Base-by-base conservation (phyloP, 2,113 vertebrate species). In the Strix aluco region DNA sequence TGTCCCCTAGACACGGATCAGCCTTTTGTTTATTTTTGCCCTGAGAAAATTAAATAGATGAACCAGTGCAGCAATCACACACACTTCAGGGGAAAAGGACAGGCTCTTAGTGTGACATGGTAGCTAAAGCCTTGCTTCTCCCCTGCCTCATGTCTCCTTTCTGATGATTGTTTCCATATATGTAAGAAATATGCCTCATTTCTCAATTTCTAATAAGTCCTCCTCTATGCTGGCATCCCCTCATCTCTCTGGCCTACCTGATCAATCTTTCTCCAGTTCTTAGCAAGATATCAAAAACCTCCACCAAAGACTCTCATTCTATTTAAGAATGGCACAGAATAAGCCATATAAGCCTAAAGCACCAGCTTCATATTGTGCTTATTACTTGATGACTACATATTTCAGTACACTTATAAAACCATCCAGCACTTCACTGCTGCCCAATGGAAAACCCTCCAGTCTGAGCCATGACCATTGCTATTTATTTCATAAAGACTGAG, bases 21-120 rank as follows among this genome's bases (percentile, higher is more conserved):
- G 86, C 57, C 52, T 90, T 93, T 92, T 91, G 65, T 58, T 89
- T 85, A 54, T 72, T 29, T 67, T 87, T 62, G 16, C 70, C 51
- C 49, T 13, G 70, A 91, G 51, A 70, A 83, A 65, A 82, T 6
- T 14, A 34, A 78, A 44, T 5, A 87, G 44, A 62, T n/a, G 30
- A 81, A 62, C 6, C 1, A 5, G 14, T 9, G 27, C 52, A 81
- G 72, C 49, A 70, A 52, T 26, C n/a, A 40, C 62, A 46, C 6
- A 1, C 4, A 49, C 30, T 22, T 34, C 40, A 78, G 52, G 38
- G 67, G 19, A 36, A 38, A 44, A 90, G 34, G 27, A 70, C 34
- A 63, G 17, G n/a, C 54, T 59, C 49, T 51, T 30, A 46, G 32
- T 11, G 30, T 0, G 1, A 57, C 17, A 46, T 1, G 1, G 42